Evolutionary conservation across 2,888 invertebrate genomes (phyloP).

Genomic region (Deilephila elpenor): DNA sequence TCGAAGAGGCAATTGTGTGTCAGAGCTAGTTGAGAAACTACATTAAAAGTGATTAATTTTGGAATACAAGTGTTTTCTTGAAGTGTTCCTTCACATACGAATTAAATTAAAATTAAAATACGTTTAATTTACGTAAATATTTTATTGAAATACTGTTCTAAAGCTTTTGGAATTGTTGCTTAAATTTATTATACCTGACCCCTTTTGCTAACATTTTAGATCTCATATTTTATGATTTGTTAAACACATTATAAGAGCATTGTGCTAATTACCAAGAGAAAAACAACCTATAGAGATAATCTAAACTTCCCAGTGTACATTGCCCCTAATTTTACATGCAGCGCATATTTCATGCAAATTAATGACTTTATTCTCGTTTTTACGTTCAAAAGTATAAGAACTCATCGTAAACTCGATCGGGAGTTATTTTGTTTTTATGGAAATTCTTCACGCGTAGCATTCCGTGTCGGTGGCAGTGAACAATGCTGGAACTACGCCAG

Average conservation of each 20-base stretch:
- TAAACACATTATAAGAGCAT: background rate
- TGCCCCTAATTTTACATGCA: background rate
- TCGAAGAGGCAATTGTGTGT: no score
- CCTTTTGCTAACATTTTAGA: background rate
- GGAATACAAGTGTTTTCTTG: no score
- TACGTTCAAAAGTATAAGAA: background rate
- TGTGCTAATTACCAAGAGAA: background rate
- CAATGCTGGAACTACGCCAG: constrained; percentile 32
- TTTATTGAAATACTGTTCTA: no score
- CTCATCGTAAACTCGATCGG: constrained; percentile 27
- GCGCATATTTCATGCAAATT: background rate
- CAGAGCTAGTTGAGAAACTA: no score
- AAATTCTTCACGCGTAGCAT: constrained; percentile 31
- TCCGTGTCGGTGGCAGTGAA: constrained; percentile 33
- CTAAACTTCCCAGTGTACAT: background rate
- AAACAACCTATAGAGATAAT: background rate
- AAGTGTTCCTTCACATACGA: no score
- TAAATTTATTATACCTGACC: background rate
- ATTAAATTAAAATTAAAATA: no score
- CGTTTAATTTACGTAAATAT: no score
- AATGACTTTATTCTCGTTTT: background rate
- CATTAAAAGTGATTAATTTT: no score
- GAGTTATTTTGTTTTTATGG: constrained; percentile 36
- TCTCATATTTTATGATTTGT: background rate
- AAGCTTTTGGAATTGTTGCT: no score